Evolutionary conservation across 2,888 invertebrate species (phyloP).

Genomic region (Hermaeophaga mercurialis): DNA sequence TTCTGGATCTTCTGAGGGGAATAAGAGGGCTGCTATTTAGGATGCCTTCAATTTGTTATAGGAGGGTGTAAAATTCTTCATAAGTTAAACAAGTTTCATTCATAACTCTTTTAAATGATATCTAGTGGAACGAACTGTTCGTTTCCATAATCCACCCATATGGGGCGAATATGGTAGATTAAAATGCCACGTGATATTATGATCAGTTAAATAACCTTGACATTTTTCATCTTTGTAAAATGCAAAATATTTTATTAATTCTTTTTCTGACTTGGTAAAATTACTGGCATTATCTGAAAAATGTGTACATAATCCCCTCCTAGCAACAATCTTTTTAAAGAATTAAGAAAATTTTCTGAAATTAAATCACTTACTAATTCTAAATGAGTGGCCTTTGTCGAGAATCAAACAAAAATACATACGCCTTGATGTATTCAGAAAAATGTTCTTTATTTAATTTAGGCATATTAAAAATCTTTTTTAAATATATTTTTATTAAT

Average conservation of each 20-base stretch:
- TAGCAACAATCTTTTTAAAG: not conserved
- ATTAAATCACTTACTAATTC: slow-evolving; percentile 19
- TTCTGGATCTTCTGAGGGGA: not conserved
- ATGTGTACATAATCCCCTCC: not conserved
- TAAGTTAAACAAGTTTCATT: not conserved
- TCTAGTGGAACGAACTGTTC: slow-evolving; percentile 3
- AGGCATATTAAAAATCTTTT: not conserved
- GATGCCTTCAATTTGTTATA: slow-evolving; percentile 1
- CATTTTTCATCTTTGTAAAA: not conserved
- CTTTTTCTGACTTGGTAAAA: not conserved
- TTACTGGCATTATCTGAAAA: not conserved
- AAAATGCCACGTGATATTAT: slow-evolving; percentile 1
- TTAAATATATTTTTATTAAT: slow-evolving; percentile 7
- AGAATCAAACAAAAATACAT: slow-evolving; percentile 17
- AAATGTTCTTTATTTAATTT: not conserved
- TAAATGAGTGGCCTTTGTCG: not conserved
- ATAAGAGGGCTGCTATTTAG: slow-evolving; percentile 6
- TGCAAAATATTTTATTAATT: not conserved
- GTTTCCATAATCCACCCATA: slow-evolving; percentile 7
- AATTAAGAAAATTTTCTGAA: not conserved
- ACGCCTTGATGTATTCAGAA: slow-evolving; percentile 3
- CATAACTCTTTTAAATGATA: not conserved
- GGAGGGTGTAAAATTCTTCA: slow-evolving; percentile 4
- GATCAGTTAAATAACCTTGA: slow-evolving; percentile 9
- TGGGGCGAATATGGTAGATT: not conserved